phyloP scores from a whole-genome alignment of 2,113 vertebrate genomes.

The Daphoenositta chrysoptera region DNA sequence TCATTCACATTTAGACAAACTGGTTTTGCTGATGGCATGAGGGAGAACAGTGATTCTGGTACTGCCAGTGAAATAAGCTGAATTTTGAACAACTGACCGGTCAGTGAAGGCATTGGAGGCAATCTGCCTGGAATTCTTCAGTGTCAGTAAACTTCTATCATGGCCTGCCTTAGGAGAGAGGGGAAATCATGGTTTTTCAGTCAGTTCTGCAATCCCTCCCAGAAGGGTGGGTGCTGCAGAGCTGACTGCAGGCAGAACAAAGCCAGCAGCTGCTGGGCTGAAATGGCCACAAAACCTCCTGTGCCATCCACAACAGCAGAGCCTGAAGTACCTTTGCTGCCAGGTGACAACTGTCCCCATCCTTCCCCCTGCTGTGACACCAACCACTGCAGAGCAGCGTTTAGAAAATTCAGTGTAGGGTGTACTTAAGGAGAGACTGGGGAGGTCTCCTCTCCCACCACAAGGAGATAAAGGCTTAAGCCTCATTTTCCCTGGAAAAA shows the following conservation, averaged over 20 bases:
- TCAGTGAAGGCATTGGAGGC: background rate
- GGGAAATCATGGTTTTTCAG: background rate
- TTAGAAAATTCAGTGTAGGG: rapidly evolving
- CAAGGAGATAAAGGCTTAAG: background rate
- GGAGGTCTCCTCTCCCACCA: background rate
- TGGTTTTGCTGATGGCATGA: background rate
- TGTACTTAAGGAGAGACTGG: background rate
- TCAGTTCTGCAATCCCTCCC: background rate
- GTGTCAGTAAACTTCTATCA: background rate
- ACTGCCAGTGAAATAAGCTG: background rate
- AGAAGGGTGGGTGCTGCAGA: background rate
- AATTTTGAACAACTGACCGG: background rate
- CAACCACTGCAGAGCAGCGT: background rate
- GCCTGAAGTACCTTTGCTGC: background rate
- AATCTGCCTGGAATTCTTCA: background rate
- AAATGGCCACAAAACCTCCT: background rate
- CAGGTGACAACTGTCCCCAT: too few species aligned
- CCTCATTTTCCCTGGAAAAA: background rate
- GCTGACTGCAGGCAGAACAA: background rate
- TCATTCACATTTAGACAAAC: background rate
- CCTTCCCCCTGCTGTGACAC: background rate
- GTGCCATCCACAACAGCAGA: background rate
- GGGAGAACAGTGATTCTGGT: background rate
- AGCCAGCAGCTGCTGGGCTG: background rate
- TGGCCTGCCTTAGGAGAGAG: background rate